Conservation (phyloP, 2,797 vertebrate species). For the Hybognathus amarus region DNA sequence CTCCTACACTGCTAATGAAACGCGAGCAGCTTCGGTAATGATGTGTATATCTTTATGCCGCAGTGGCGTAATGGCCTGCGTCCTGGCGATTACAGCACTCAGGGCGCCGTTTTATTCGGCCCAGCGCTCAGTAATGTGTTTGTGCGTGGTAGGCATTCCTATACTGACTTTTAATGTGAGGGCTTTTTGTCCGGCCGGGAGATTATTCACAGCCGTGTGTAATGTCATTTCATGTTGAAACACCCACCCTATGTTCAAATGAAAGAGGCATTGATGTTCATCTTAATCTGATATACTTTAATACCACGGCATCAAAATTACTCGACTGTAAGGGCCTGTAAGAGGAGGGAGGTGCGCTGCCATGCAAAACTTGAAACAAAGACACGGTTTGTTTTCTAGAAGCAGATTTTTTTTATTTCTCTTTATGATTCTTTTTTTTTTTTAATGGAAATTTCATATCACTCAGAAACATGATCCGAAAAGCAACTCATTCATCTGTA, state of each 20-base stretch:
- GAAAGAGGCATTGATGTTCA: slow-evolving; percentile 59
- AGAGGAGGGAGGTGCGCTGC: slow-evolving; percentile 42
- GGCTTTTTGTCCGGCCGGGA: slow-evolving; percentile 52
- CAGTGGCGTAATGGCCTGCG: slow-evolving; percentile 43
- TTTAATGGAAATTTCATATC: slow-evolving; percentile 38
- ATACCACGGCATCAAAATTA: slow-evolving; percentile 53
- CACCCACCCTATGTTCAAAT: slow-evolving; percentile 53
- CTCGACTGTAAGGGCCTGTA: slow-evolving; percentile 37
- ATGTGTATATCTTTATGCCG: slow-evolving; percentile 42
- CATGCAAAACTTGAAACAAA: slow-evolving; percentile 35
- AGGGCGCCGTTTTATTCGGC: slow-evolving; percentile 45
- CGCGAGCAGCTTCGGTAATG: slow-evolving; percentile 34
- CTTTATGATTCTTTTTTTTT: slow-evolving; percentile 8
- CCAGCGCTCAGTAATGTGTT: slow-evolving; percentile 43
- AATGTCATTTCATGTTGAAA: slow-evolving; percentile 56
- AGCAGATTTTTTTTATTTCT: slow-evolving; percentile 17
- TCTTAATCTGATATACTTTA: slow-evolving; percentile 61
- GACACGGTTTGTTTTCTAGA: slow-evolving; percentile 30
- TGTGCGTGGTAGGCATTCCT: slow-evolving; percentile 53
- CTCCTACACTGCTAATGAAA: slow-evolving; percentile 41
- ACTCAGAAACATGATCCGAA: slow-evolving; percentile 16
- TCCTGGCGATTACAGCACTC: slow-evolving; percentile 47
- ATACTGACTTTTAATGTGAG: slow-evolving; percentile 50
- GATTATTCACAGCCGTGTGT: slow-evolving; percentile 54
- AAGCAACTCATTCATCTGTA: slow-evolving; percentile 22